Evolutionary conservation across 1,140 invertebrate genomes (phyloP), one percentile per base, ranked within the genome.

Genomic region (Cotesia vestalis): DNA sequence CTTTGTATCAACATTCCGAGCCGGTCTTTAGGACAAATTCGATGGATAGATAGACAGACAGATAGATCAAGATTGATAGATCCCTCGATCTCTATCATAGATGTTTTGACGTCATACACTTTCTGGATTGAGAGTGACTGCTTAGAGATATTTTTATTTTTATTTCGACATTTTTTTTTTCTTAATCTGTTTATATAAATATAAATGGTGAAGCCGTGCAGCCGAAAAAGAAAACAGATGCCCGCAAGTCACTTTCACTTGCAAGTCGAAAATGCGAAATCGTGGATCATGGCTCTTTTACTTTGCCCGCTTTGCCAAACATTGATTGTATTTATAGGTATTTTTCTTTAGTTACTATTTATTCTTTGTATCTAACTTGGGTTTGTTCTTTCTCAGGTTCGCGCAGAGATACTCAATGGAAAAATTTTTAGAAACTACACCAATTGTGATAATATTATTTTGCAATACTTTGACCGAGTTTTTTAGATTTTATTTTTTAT

Each of bases 221-320:
- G 46, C 66, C 66, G 66, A 67, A 67, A 67, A 67, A 67, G 66
- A 60, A 67, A 72, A 66, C 71, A 72, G 71, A 72, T 72, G 55
- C 61, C 69, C 60, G 69, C n/a, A 27, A 71, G 46, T 67, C 12
- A 72, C 71, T 72, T 72, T 72, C 71, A 72, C 71, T 72, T 59
- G 64, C 40, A 72, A 9, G 17, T 38, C 12, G 61, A 27, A 34
- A n/a, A 52, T 64, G 71, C 64, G 64, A 72, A 67, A 67, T 67
- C 64, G 71, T 66, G 62, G 35, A 27, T 27, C 27, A 27, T 27
- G 27, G 60, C 64, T 72, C 66, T 62, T 68, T 68, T 68, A 57
- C 40, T 64, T 17, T 46, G 3, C 36, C 57, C 59, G 40, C 40
- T 64, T 17, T 46, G 3, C 36, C 57, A 61, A 27, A 27, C 1